These are phyloP conservation scores for Phlogophora meticulosa DNA, from an alignment of 2,888 invertebrate genomes.

Conservation along the genomic window DNA sequence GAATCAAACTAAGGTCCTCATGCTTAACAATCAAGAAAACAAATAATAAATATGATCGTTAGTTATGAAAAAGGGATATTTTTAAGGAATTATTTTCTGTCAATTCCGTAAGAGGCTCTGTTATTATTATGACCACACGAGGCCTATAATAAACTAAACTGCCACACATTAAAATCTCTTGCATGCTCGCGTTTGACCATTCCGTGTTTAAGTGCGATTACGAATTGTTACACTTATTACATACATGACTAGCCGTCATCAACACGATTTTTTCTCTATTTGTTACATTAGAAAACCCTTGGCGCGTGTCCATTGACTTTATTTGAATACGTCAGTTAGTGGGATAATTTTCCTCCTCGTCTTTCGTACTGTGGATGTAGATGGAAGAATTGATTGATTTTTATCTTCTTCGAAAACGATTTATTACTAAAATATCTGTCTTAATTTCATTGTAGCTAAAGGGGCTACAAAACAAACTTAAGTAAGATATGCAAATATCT, in stretches of 20 bases:
- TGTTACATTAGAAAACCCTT: slow-evolving; percentile 67
- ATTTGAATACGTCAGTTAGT: slow-evolving; percentile 24
- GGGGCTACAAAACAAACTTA: too few species aligned
- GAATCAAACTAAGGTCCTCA: too few species aligned
- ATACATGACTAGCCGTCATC: slow-evolving; percentile 70
- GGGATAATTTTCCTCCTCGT: too few species aligned
- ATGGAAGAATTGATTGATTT: too few species aligned
- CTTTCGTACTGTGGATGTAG: too few species aligned
- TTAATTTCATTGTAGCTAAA: too few species aligned
- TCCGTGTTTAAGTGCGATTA: slow-evolving; percentile 63
- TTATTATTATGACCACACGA: slow-evolving; percentile 12
- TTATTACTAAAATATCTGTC: too few species aligned
- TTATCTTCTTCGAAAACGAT: too few species aligned
- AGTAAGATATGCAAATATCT: too few species aligned
- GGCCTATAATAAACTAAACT: slow-evolving; percentile 30
- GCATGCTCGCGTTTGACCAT: slow-evolving; percentile 53
- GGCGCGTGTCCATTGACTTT: slow-evolving; percentile 62
- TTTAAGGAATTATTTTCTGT: background rate
- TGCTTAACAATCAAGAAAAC: too few species aligned
- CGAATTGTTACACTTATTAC: slow-evolving; percentile 60
- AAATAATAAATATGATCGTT: too few species aligned
- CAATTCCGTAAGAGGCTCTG: slow-evolving; percentile 11
- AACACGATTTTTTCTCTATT: slow-evolving; percentile 67
- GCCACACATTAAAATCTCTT: slow-evolving; percentile 36
- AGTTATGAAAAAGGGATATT: background rate